Base-by-base conservation (phyloP, 2,888 invertebrate species). In the Epistrophe grossulariae region DNA sequence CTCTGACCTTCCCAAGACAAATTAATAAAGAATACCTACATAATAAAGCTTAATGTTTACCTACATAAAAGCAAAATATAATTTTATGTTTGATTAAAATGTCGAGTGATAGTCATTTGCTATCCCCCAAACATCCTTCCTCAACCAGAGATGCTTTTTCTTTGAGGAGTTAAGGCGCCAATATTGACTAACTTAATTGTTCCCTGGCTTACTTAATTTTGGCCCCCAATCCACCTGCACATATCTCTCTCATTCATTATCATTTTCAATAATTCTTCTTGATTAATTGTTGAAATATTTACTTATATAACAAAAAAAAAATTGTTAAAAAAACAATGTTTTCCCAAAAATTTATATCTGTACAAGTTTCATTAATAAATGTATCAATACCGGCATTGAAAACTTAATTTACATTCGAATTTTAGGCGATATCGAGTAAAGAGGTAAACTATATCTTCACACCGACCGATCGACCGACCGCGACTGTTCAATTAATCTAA, bases 391-490 rank as follows among this genome's bases (percentile, higher is more conserved):
- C 59, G 17, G 64, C 19, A 79, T 82, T 55, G 74, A 87, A 64
- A 66, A 79, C 79, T 74, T 66, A 83, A 87, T 87, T 87, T 87
- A 87, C 76, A 87, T 64, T 57, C 85, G 59, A 79, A 76, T 24
- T 24, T 2, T 74, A 62, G 76, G 79, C 83, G 74, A 83, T 83
- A 76, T 83, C 66, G 71, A 68, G 79, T 83, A 79, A 72, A 72
- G 62, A 40, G 40, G 70, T 68, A 57, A 60, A 64, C 28, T 45
- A 45, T 50, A 55, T 9, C 55, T 15, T 28, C 55, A 52, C 24
- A 52, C 15, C 28, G 24, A 24, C 24, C 24, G 28, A 52, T 9
- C 28, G 24, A 24, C 24, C 24, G 28, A 50, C 50, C 19, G 11
- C 19, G 4, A 19, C 15, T 0, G 52, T 48, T 48, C 40, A 11